Evolutionary conservation across 2,888 invertebrate genomes (phyloP).

Genomic region (Harpalus rubripes): DNA sequence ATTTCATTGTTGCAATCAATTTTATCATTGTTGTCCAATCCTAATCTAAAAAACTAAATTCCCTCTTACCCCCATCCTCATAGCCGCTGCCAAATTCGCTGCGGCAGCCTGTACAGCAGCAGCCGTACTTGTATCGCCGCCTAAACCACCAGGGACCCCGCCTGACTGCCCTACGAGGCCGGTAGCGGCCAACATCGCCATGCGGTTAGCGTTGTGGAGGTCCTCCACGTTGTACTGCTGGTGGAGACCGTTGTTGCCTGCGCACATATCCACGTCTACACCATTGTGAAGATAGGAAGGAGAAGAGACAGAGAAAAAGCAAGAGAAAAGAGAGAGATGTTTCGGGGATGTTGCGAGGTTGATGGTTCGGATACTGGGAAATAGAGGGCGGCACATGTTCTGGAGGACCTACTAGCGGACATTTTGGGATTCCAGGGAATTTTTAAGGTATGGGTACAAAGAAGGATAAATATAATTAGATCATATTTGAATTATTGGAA

Average conservation of each 20-base stretch:
- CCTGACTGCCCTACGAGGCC: constrained; percentile 82
- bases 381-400: too few relatives aligned
- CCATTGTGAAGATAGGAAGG: neutral
- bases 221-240: constrained; percentile 84
- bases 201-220: constrained; percentile 81
- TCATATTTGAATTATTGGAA: too few relatives aligned
- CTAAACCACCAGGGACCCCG: constrained; percentile 80
- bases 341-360: neutral
- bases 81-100: constrained; percentile 87
- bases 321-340: neutral
- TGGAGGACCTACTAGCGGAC: too few relatives aligned
- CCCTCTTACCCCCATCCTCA: constrained; percentile 80
- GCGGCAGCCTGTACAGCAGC: constrained; percentile 86
- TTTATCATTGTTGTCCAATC: too few relatives aligned
- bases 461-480: too few relatives aligned
- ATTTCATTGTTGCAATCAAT: too few relatives aligned
- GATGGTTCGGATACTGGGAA: too few relatives aligned
- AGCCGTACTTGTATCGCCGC: constrained; percentile 78
- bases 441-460: too few relatives aligned
- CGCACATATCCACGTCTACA: constrained; percentile 35
- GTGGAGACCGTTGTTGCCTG: constrained; percentile 81
- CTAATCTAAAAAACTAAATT: too few relatives aligned
- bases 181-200: constrained; percentile 84
- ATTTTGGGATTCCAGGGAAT: too few relatives aligned
- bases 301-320: neutral